Conservation (phyloP, 2,888 invertebrate genomes). For the Luperina testacea region DNA sequence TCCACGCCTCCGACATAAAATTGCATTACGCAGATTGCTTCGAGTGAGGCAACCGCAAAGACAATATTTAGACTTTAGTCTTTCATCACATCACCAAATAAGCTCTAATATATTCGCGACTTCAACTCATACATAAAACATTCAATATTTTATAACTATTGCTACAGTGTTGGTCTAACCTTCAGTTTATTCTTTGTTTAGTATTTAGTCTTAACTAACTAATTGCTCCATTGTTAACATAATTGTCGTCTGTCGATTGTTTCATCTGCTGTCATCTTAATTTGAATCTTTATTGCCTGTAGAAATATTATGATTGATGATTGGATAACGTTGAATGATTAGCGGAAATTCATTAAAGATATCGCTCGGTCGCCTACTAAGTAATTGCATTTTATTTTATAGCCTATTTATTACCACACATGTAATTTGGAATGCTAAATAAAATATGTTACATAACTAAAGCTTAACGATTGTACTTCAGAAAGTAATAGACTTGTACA, state of each 20-base stretch:
- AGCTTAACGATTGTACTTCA: constrained; percentile 54
- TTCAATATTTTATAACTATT: constrained; percentile 64
- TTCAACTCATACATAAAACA: constrained; percentile 73
- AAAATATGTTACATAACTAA: constrained; percentile 60
- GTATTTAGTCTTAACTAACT: constrained; percentile 77
- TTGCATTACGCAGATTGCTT: constrained; percentile 76
- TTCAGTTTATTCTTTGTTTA: constrained; percentile 79
- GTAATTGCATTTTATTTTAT: constrained; percentile 65
- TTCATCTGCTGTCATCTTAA: constrained; percentile 46
- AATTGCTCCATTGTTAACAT: constrained; percentile 81
- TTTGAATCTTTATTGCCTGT: constrained; percentile 26
- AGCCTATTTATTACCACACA: constrained; percentile 55
- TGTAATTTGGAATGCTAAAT: constrained; percentile 56
- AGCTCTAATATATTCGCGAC: constrained; percentile 77
- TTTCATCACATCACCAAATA: constrained; percentile 82
- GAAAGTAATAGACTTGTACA: constrained; percentile 71
- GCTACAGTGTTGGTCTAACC: constrained; percentile 71
- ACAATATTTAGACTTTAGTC: constrained; percentile 81
- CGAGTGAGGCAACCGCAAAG: constrained; percentile 75
- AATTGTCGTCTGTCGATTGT: constrained; percentile 58
- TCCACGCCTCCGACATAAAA: constrained; percentile 70
- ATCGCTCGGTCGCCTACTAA: constrained; percentile 45
- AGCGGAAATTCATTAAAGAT: constrained; percentile 62
- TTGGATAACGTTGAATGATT: constrained; percentile 41
- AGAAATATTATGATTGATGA: constrained; percentile 51